These are phyloP conservation scores for Pangasius mekongensis DNA, from an alignment of 2,797 vertebrate genomes.

Conservation along the genomic window DNA sequence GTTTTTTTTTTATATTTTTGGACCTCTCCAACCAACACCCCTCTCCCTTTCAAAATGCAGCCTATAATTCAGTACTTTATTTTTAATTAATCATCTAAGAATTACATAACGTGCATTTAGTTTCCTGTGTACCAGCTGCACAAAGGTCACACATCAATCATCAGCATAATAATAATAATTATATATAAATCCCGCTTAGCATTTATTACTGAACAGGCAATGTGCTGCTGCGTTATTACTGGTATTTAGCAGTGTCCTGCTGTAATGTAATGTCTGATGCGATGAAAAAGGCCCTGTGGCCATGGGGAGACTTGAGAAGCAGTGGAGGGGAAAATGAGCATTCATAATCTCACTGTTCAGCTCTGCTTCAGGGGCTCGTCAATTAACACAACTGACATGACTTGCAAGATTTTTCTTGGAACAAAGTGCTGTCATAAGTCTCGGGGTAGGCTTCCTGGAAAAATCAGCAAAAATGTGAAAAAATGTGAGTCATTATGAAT, in stretches of 20 bases:
- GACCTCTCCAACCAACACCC: not conserved
- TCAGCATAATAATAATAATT: not conserved
- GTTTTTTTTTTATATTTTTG: not conserved
- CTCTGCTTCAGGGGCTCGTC: slow-evolving; percentile 25
- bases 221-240: not conserved
- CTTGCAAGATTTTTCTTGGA: not conserved
- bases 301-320: slow-evolving; percentile 3
- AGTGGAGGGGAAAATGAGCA: slow-evolving; percentile 36
- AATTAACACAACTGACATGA: slow-evolving; percentile 8
- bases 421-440: not conserved
- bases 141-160: not conserved
- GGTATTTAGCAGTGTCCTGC: slow-evolving; percentile 14
- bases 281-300: not conserved
- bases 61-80: not conserved
- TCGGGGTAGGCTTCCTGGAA: not conserved
- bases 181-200: not conserved
- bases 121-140: not conserved
- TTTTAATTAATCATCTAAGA: not conserved
- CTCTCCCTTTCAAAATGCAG: not conserved
- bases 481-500: not conserved
- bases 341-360: slow-evolving; percentile 27
- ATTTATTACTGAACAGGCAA: slow-evolving; percentile 1
- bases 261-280: slow-evolving; percentile 13
- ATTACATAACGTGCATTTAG: not conserved
- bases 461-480: not conserved